Percentiles rank a stretch among this genome's conserved stretches.
Conservation (phyloP, 2,113 vertebrate genomes). For the Pseudois nayaur region DNA sequence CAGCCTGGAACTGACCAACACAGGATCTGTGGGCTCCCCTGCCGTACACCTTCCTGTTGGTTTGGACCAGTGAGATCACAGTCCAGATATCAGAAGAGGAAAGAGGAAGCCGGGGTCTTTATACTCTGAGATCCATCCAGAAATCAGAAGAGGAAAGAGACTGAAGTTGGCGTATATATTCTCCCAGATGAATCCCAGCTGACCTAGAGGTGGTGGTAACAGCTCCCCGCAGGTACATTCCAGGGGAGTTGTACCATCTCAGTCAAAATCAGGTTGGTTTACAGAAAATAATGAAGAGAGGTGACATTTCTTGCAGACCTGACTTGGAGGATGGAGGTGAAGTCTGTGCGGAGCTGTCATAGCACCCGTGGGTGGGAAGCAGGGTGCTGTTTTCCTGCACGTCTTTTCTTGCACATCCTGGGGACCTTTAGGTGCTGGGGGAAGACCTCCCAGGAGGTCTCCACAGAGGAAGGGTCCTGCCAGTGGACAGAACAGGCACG, state of each 20-base stretch:
- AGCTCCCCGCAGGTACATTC: background rate
- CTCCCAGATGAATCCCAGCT: background rate
- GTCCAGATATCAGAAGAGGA: background rate
- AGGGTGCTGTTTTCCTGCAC: background rate
- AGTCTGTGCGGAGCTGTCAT: rapidly evolving
- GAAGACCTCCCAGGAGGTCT: background rate
- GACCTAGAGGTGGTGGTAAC: background rate
- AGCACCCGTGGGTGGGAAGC: background rate
- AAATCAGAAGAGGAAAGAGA: background rate
- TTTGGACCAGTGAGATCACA: background rate
- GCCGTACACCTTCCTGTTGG: background rate
- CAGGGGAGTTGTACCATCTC: background rate
- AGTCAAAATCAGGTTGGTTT: background rate
- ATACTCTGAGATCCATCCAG: background rate
- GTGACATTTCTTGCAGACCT: background rate
- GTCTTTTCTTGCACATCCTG: background rate
- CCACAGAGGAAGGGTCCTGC: background rate
- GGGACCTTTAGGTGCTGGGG: no score
- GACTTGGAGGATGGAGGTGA: background rate
- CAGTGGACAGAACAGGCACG: background rate
- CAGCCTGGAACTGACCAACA: background rate
- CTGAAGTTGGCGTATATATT: background rate
- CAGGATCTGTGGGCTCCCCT: no score
- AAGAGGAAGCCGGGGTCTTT: background rate
- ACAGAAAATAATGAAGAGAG: background rate